A percentile compares a stretch with the other conserved stretches of the same genome.
phyloP scores from a whole-genome alignment of 2,797 vertebrate species.

The Spea hammondii region DNA sequence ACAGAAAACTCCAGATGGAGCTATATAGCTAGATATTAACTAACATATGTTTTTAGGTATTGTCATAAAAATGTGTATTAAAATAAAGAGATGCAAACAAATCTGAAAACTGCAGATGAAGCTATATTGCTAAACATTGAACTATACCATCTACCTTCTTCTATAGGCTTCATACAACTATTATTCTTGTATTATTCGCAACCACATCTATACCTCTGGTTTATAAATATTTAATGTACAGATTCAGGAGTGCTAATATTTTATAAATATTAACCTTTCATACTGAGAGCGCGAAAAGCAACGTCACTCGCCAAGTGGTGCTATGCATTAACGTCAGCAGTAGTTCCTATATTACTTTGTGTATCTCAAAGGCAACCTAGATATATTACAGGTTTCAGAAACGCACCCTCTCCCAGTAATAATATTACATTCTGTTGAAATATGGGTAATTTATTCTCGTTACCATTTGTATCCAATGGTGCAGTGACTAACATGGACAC shows the following conservation, averaged over 20 bases:
- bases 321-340: too few relatives aligned
- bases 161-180: not conserved
- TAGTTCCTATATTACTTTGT: too few relatives aligned
- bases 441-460: too few relatives aligned
- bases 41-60: not conserved
- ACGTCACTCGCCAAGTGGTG: not conserved
- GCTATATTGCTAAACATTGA: slow-evolving; percentile 42
- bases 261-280: not conserved
- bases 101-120: slow-evolving; percentile 41
- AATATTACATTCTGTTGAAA: too few relatives aligned
- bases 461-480: too few relatives aligned
- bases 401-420: too few relatives aligned
- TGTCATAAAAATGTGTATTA: not conserved
- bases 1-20: too few relatives aligned
- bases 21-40: not conserved
- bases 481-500: too few relatives aligned
- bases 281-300: not conserved
- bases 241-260: not conserved
- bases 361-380: too few relatives aligned
- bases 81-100: not conserved
- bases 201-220: not conserved
- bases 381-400: too few relatives aligned
- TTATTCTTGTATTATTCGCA: not conserved
- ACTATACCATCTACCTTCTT: not conserved
- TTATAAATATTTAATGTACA: not conserved